Conservation (phyloP, 2,113 vertebrate genomes). For the Speoplatyrhinus poulsoni region DNA sequence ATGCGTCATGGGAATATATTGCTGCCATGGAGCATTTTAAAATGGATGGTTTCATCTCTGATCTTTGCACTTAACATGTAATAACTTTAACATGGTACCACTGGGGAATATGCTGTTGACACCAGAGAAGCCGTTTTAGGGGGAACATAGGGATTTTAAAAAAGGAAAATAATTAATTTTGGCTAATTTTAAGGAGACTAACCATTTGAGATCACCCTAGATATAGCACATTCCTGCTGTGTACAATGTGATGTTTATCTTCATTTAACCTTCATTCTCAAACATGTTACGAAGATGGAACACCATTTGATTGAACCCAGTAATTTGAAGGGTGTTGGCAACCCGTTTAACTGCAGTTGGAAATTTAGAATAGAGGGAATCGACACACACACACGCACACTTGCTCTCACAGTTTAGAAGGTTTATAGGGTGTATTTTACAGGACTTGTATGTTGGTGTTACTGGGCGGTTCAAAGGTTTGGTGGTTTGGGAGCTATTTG, state of each 20-base stretch:
- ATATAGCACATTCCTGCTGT: conserved; percentile 3
- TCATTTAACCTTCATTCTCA: conserved; percentile 7
- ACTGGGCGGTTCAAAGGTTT: conserved; percentile 66
- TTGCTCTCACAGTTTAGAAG: conserved; percentile 19
- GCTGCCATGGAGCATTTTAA: no score
- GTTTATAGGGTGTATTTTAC: conserved; percentile 40
- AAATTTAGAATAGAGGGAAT: conserved; percentile 25
- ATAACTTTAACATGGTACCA: no score
- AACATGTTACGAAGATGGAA: conserved; percentile 28
- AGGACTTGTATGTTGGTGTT: conserved; percentile 35
- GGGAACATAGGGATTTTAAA: conserved; percentile 1
- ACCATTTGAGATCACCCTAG: conserved; percentile 20
- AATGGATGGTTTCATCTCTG: no score
- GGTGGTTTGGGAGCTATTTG: conserved; percentile 58
- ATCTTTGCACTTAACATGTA: no score
- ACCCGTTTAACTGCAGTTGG: conserved; percentile 36
- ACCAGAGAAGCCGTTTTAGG: not conserved
- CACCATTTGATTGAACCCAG: conserved; percentile 36
- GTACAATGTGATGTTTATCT: conserved; percentile 1
- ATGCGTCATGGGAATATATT: no score
- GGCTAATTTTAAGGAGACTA: not conserved
- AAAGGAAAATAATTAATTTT: not conserved
- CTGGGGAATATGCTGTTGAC: no score
- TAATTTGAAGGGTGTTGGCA: conserved; percentile 68
- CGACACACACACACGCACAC: conserved; percentile 10